Evolutionary conservation across 2,888 invertebrate species (phyloP).

Genomic region (Listrodromus nycthemerus): DNA sequence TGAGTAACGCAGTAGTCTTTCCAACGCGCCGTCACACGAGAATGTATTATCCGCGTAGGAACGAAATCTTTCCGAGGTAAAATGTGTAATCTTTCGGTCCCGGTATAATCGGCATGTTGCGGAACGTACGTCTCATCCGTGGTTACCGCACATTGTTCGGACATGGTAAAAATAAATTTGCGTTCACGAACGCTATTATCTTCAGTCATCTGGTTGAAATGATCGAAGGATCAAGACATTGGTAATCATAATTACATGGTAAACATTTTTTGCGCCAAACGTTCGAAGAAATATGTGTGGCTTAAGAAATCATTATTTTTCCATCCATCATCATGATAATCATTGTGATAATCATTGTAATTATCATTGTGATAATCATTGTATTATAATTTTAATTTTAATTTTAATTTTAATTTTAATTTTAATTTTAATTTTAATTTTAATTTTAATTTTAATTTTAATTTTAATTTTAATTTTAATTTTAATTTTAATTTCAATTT

Average conservation of each 20-base stretch:
- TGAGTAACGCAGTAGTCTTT: slow-evolving; percentile 37
- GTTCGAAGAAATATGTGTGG: no score
- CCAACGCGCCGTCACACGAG: background rate
- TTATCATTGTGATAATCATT: no score
- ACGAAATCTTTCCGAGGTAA: background rate
- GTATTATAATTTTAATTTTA: no score
- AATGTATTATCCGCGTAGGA: background rate
- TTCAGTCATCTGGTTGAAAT: background rate
- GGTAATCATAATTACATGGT: background rate
- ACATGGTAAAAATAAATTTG: background rate
- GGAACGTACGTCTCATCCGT: slow-evolving; percentile 1
- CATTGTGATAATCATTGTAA: no score
- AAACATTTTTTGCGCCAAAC: background rate
- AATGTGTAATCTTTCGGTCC: background rate
- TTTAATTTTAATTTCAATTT: no score
- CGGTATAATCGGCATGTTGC: background rate
- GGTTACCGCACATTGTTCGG: background rate
- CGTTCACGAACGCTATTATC: background rate
- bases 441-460: no score
- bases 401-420: no score
- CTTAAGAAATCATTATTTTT: background rate
- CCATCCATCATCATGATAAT: no score
- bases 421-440: no score
- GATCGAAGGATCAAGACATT: background rate
- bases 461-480: no score